Evolutionary conservation across 2,888 invertebrate genomes (phyloP).

Genomic region (Syrphus vitripennis): DNA sequence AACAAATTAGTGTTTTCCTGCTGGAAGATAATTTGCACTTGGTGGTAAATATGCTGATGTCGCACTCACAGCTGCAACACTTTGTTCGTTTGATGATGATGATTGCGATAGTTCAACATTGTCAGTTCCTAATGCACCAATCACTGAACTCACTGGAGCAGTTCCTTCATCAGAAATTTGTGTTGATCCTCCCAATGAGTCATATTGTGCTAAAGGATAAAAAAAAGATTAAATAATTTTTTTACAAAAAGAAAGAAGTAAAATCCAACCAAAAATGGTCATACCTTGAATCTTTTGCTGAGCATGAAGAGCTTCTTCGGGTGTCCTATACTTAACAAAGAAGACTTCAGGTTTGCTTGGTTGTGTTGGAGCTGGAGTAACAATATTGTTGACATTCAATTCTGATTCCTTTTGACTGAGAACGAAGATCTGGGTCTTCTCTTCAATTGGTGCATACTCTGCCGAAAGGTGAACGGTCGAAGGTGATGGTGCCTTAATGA

Average conservation of each 20-base stretch:
- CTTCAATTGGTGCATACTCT: slow-evolving; percentile 78
- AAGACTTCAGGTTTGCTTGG: slow-evolving; percentile 80
- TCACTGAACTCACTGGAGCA: slow-evolving; percentile 78
- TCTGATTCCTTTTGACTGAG: slow-evolving; percentile 78
- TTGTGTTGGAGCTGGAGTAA: slow-evolving; percentile 78
- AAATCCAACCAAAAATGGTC: slow-evolving; percentile 8
- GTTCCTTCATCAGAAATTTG: slow-evolving; percentile 77
- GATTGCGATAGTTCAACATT: slow-evolving; percentile 59
- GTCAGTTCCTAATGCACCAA: slow-evolving; percentile 75
- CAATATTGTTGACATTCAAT: slow-evolving; percentile 77
- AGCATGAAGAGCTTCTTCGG: slow-evolving; percentile 78
- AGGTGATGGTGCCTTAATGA: slow-evolving; percentile 79
- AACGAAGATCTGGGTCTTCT: slow-evolving; percentile 80
- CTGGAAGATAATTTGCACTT: slow-evolving; percentile 28
- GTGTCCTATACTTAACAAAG: slow-evolving; percentile 80
- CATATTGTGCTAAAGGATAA: slow-evolving; percentile 77
- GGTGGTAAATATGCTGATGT: slow-evolving; percentile 48
- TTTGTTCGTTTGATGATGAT: slow-evolving; percentile 41
- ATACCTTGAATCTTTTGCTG: slow-evolving; percentile 80
- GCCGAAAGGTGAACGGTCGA: slow-evolving; percentile 76
- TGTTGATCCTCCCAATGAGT: slow-evolving; percentile 78
- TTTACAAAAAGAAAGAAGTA: background rate
- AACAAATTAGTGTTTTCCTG: slow-evolving; percentile 13
- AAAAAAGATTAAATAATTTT: background rate
- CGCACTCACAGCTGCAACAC: background rate